A percentile compares a stretch with the other conserved stretches of the same genome.
Conservation (phyloP, 2,113 vertebrate genomes). For the Boleophthalmus pectinirostris region DNA sequence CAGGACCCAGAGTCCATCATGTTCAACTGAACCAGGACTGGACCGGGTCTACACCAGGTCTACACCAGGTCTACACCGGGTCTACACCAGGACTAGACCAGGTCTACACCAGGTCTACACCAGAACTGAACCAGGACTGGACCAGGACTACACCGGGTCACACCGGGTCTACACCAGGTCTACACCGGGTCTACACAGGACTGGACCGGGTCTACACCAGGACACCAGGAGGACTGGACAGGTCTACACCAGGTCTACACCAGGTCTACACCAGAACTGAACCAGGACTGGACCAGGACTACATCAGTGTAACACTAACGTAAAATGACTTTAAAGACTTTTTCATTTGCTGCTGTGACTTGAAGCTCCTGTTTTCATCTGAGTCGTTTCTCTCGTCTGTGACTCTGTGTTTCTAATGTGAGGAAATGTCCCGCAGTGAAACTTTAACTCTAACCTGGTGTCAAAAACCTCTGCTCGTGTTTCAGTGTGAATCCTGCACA, state of each 20-base stretch:
- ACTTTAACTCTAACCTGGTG: neutral
- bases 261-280: no score
- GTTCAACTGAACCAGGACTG: constrained; percentile 83
- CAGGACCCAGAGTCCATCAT: constrained; percentile 98
- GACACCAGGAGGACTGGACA: no score
- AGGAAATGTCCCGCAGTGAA: neutral
- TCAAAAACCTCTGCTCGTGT: neutral
- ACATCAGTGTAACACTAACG: no score
- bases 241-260: no score
- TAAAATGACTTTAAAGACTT: neutral
- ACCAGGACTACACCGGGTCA: neutral
- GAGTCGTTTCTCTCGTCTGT: neutral
- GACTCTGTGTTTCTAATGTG: neutral
- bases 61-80: neutral
- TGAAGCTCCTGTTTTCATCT: neutral
- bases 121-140: neutral
- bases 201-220: no score
- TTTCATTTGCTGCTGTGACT: neutral
- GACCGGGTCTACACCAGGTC: neutral
- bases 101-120: neutral
- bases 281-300: no score
- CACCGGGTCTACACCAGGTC: no score
- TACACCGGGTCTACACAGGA: no score
- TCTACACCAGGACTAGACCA: neutral
- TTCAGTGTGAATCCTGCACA: neutral